Evolutionary conservation across 2,888 invertebrate genomes (phyloP), one percentile per base, ranked within the genome.

Genomic region (Boloria selene): DNA sequence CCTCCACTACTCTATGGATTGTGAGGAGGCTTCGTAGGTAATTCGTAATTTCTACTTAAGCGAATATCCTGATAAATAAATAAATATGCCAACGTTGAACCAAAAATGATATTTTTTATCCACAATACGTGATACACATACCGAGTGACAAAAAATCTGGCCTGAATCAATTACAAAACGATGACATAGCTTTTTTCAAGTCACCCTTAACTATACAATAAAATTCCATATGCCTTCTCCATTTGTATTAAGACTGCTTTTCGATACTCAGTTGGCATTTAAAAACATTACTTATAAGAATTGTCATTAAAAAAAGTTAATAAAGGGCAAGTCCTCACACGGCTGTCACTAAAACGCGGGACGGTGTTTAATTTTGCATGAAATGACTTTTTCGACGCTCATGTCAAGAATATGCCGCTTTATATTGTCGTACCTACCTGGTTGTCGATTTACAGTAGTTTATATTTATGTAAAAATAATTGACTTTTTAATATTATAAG

Each of bases 281-380:
- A 16, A 52, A 50, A 58, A 44, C 22, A 44, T 10, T 13, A 26
- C 13, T 22, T 42, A 44, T 42, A 58, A 31, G 38, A 62, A 18
- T 44, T 45, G 56, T 60, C 58, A 50, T 53, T 63, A 67, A 65
- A 70, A 68, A 64, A 68, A 63, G 62, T 63, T 65, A 68, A 70
- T 68, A 68, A 62, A 54, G 22, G 59, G 47, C 52, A 26, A 52
- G 65, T 65, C 66, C 60, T 55, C 60, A 66, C 50, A 60, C 55
- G 45, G 51, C 60, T 69, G 66, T 66, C 68, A 69, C 55, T 65
- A 69, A 65, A 56, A 58, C 64, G 65, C 61, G 58, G 61, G 83
- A 79, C 77, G 76, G 59, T 50, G 49, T 78, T 85, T 87, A 88
- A 88, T 86, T 87, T 88, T 81, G 88, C 88, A 86, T 88, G 88